Evolutionary conservation across 2,888 invertebrate species (phyloP), one percentile per base, ranked within the genome.

Genomic region (Rapana venosa): DNA sequence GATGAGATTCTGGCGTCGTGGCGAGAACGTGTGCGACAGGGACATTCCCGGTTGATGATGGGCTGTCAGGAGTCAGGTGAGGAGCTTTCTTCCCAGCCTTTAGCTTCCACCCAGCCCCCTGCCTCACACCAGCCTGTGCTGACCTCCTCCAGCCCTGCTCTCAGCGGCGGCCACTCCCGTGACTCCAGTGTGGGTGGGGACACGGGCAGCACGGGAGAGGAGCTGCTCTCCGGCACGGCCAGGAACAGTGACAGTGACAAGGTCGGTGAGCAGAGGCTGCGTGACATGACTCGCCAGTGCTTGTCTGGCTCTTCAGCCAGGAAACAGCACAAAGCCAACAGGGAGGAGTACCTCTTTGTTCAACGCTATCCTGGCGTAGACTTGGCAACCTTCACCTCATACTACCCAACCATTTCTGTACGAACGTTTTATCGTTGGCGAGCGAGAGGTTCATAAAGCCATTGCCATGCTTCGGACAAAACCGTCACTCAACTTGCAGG

Each of bases 361-460:
- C 90, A 92, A 61, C 84, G 90, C 58, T 91, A 91, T 66, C 92
- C 92, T 17, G 88, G 84, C 6, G 87, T 92, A 17, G 87, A 91
- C 47, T 92, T 92, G 79, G 87, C 88, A 58, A 91, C 91, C 17
- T 90, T 92, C 47, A 87, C 90, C 88, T 81, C 90, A 11, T 88
- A 85, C 74, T 89, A 74, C 88, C 91, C 92, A n/a, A 58, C 83
- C 79, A 91, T 92, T n/a, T 91, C 92, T 22, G 66, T 91, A 36
- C 74, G 91, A 20, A 92, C 91, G 61, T 92, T 92, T 87, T 91
- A 92, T 90, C 88, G 91, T n/a, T 92, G 92, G 92, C 90, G 92
- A 47, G 30, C 91, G 91, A 83, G 90, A 92, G 88, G 90, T 92
- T 70, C 90, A 90, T 70, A 91, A 91, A 47, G 91, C 91, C 8